A percentile compares a stretch with the other conserved stretches of the same genome.
Evolutionary conservation across 2,113 vertebrate genomes (phyloP).

Genomic region (Phylloscopus trochilus): DNA sequence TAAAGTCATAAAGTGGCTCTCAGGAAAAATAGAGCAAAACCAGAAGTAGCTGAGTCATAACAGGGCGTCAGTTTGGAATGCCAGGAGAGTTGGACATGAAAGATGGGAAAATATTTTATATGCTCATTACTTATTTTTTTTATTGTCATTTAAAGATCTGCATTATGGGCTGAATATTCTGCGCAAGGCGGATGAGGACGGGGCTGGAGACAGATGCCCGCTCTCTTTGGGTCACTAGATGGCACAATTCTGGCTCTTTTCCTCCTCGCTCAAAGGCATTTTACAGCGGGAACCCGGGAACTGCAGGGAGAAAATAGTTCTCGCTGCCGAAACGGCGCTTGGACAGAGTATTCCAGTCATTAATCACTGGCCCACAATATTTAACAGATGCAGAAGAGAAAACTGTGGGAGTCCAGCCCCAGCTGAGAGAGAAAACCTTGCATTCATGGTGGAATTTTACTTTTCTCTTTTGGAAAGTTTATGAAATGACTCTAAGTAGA

Average conservation of each 20-base stretch:
- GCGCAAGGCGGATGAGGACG: fast-evolving
- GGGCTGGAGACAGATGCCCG: neutral
- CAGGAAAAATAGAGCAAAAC: neutral
- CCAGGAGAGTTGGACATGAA: neutral
- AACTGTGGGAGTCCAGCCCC: neutral
- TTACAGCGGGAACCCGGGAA: neutral
- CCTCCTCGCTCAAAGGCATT: neutral
- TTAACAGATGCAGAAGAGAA: neutral
- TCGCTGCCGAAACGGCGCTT: neutral
- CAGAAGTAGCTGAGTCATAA: neutral
- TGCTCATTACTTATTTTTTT: neutral
- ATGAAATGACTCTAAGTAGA: neutral
- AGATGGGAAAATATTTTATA: neutral
- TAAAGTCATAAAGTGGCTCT: neutral
- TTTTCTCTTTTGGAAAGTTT: neutral
- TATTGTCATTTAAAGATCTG: neutral
- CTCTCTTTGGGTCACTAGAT: constrained; percentile 3
- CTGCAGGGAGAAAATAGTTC: neutral
- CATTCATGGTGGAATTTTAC: neutral
- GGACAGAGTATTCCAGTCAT: neutral
- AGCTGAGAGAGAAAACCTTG: neutral
- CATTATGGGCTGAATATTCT: neutral
- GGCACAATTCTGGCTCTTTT: neutral
- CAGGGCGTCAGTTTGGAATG: neutral
- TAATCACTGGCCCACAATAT: neutral